Percentiles rank a stretch among this genome's conserved stretches.
phyloP scores from a whole-genome alignment of 2,113 vertebrate genomes.

The Saccopteryx leptura region DNA sequence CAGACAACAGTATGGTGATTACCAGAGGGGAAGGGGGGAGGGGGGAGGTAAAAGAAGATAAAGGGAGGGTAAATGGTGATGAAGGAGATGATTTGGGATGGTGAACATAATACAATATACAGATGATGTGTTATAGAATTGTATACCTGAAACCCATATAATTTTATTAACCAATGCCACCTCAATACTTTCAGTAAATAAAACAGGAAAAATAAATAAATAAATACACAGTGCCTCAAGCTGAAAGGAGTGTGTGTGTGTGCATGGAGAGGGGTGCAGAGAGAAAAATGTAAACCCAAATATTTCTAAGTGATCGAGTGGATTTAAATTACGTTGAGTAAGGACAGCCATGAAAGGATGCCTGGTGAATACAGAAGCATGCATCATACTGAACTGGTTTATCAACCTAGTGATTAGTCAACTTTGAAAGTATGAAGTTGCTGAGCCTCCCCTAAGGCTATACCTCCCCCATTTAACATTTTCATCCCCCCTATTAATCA shows the following conservation, averaged over 20 bases:
- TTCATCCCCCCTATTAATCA: constrained; percentile 71
- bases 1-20: neutral
- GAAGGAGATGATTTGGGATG: neutral
- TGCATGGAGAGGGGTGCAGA: neutral
- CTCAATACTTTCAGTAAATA: neutral
- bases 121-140: neutral
- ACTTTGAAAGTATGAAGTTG: constrained; percentile 55
- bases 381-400: constrained; percentile 20
- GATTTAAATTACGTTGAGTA: neutral
- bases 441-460: constrained; percentile 14
- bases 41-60: neutral
- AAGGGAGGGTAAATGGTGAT: neutral
- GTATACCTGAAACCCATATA: neutral
- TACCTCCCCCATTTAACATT: constrained; percentile 41
- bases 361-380: neutral
- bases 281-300: neutral
- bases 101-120: neutral
- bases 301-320: neutral
- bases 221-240: neutral
- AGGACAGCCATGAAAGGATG: neutral
- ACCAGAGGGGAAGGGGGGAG: neutral
- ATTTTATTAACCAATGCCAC: neutral
- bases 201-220: neutral
- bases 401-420: constrained; percentile 45
- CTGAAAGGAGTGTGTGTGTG: neutral